Base-by-base conservation (phyloP, 2,888 invertebrate genomes). In the Idaea biselata region DNA sequence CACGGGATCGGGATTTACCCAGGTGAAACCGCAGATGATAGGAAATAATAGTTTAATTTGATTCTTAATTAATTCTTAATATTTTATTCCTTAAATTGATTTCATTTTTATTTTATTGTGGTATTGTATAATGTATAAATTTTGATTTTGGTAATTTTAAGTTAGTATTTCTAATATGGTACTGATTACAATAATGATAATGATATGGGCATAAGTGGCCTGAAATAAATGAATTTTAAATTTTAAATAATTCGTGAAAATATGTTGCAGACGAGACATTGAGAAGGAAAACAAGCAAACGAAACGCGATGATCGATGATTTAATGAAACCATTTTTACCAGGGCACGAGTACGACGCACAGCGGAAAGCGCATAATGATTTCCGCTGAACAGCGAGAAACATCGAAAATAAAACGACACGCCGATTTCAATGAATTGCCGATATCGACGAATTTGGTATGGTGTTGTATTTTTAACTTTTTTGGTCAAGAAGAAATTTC, bases 291-390 rank as follows among this genome's bases (percentile, higher is more conserved):
- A 81, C 44, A 33, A 33, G 33, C 33, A 44, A 11, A 74, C 68
- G 72, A 67, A 68, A 1, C 75, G 65, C 78, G 74, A 75, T 80
- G 81, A 81, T 87, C 82, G 82, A 76, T 84, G 90, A 84, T 87
- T 91, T 83, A 87, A 89, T 91, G 87, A 89, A 89, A 89, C 88
- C 73, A 87, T 88, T 89, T 88, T 88, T 83, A 88, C 87, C 57
- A 86, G 84, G 82, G 79, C 84, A 82, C 69, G 80, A 84, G 80
- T 84, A 88, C 83, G 80, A 74, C 77, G 82, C 74, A 78, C 84
- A 80, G 80, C 89, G 89, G 89, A 88, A 89, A 91, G 84, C 85
- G 91, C 85, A 91, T 92, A 91, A 92, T 91, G 87, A 91, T 84
- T 91, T 91, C 91, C 91, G 89, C 66, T 79, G 78, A 81, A 81